A percentile compares a stretch with the other conserved stretches of the same genome.
phyloP scores from a whole-genome alignment of 1,140 invertebrate genomes.

The Drosophila eugracilis region DNA sequence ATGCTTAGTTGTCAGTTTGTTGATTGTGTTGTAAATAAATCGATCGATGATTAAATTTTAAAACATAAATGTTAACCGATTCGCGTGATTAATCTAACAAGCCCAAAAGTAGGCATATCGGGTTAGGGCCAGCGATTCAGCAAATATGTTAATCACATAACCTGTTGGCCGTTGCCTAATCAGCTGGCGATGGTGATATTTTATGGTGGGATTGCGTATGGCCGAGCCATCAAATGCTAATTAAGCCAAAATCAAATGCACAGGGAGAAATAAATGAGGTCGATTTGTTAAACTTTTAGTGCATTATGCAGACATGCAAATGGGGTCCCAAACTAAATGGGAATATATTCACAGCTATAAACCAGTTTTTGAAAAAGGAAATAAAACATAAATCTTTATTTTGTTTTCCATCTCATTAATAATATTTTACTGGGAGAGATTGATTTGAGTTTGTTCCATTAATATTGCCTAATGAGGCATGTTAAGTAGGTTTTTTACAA shows the following conservation, averaged over 20 bases:
- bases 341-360: neutral
- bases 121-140: slow-evolving; percentile 15
- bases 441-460: too few species aligned
- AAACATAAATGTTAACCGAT: slow-evolving; percentile 1
- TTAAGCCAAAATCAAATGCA: slow-evolving; percentile 26
- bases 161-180: slow-evolving; percentile 25
- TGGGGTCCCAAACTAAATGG: neutral
- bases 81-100: slow-evolving; percentile 1
- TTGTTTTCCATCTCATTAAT: too few species aligned
- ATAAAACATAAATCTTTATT: neutral
- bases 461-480: neutral
- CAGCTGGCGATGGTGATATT: slow-evolving; percentile 1
- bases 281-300: neutral
- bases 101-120: slow-evolving; percentile 36
- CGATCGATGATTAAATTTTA: slow-evolving; percentile 12
- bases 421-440: too few species aligned
- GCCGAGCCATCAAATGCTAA: slow-evolving; percentile 28
- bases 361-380: neutral
- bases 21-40: slow-evolving; percentile 45
- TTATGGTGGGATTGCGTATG: slow-evolving; percentile 22
- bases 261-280: slow-evolving; percentile 12
- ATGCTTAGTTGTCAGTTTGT: slow-evolving; percentile 36
- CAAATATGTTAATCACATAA: slow-evolving; percentile 13
- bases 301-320: slow-evolving; percentile 19
- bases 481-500: neutral